Conservation (phyloP, 2,797 vertebrate genomes). For the Limnodromus scolopaceus region DNA sequence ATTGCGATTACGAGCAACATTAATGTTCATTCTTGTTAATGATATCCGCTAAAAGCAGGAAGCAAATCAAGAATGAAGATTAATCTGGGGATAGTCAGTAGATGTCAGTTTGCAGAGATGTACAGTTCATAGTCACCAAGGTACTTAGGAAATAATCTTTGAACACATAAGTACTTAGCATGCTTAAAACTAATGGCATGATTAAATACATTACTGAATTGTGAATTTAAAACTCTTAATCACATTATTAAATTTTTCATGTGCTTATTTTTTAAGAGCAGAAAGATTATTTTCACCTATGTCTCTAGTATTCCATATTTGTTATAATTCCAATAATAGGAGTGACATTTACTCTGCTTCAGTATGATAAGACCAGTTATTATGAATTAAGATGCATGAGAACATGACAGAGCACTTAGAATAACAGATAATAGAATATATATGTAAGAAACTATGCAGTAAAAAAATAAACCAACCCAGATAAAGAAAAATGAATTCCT, state of each 20-base stretch:
- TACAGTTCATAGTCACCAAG: background rate
- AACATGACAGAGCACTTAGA: background rate
- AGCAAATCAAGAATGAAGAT: background rate
- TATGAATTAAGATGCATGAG: background rate
- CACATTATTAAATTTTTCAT: background rate
- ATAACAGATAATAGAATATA: background rate
- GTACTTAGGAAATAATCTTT: background rate
- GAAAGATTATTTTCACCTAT: background rate
- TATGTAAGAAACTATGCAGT: background rate
- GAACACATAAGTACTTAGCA: background rate
- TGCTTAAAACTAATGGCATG: background rate
- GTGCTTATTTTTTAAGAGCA: background rate
- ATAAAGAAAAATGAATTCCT: background rate
- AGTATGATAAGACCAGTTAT: background rate
- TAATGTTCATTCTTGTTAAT: background rate
- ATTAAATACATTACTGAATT: background rate
- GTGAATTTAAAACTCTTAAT: background rate
- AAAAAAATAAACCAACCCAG: background rate
- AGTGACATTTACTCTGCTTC: background rate
- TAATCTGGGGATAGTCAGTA: background rate
- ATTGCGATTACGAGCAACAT: background rate
- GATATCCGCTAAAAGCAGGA: background rate
- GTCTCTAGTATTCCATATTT: background rate
- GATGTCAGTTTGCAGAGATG: background rate
- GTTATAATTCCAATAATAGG: background rate